Evolutionary conservation across 1,140 invertebrate species (phyloP), one percentile per base, ranked within the genome.

Genomic region (Caenorhabditis brenneri): DNA sequence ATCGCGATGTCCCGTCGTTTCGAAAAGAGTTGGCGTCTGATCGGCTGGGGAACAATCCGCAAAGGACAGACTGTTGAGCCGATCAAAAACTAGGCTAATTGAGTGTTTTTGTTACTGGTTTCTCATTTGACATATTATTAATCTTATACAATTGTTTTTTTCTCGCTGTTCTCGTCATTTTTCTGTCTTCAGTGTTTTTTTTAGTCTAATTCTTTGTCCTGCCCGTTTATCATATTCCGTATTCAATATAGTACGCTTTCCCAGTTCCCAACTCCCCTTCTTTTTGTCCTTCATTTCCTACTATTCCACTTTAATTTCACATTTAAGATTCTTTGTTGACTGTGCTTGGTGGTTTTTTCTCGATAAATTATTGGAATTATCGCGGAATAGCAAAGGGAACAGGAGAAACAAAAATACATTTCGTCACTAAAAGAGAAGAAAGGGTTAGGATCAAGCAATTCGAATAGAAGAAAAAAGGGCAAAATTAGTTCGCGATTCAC

Each of bases 1-100:
- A 98, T 99, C 89, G 97, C 98, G 12, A 93, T 99, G 3, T 98
- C 96, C 91, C 93, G 98, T 90, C 94, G 97, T 92, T 96, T 99
- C 53, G 98, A 99, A 88, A 98, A 99, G 91, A 97, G 99, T 93
- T 99, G 98, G 97, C 94, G 97, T 92, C 93, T 98, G 87, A 98
- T 98, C 91, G 96, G 96, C 87, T 98, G 96, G 96, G 96, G 96
- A 85, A 95, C 97, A 91, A 97, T 97, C 92, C 94, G 95, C 90
- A 94, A 95, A 89, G 96, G 96, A 81, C 94, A 94, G 88, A 96
- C 95, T 58, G 95, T 97, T 29, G 84, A 86, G 65, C 83, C 83
- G 36, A 42, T 42, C n/a, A 74, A 74, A n/a, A 27, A 42, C 29
- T 74, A 74, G 12, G 31, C 36, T 65, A 31, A 46, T 12, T 7